These are phyloP conservation scores for Pithys albifrons DNA, from an alignment of 2,113 vertebrate genomes.

Conservation along the genomic window DNA sequence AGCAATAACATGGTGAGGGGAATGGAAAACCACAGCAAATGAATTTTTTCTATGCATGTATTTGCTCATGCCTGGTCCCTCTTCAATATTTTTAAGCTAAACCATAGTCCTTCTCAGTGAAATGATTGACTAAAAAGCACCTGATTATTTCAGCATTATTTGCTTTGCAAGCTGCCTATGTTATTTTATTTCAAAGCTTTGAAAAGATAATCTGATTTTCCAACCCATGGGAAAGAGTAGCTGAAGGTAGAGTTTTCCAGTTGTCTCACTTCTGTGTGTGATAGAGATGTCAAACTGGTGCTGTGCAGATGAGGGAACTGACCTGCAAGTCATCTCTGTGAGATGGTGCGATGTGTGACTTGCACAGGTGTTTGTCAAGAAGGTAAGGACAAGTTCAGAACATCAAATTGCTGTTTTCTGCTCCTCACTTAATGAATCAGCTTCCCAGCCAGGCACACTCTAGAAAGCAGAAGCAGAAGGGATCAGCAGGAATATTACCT, in stretches of 20 bases:
- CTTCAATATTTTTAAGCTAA: neutral
- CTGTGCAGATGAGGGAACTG: neutral
- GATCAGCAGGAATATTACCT: neutral
- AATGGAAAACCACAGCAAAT: neutral
- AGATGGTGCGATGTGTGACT: neutral
- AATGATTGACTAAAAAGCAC: constrained; percentile 27
- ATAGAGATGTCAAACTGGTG: neutral
- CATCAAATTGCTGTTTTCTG: neutral
- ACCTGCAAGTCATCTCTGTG: neutral
- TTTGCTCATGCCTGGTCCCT: neutral
- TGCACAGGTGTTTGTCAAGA: neutral
- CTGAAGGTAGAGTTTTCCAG: neutral
- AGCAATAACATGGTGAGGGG: neutral
- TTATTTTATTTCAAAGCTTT: constrained; percentile 48
- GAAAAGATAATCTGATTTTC: constrained; percentile 53
- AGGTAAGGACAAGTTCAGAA: neutral
- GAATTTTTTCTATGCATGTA: neutral
- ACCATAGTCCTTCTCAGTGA: neutral
- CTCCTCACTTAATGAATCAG: neutral
- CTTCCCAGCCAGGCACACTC: neutral
- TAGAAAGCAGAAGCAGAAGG: neutral
- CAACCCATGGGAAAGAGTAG: neutral
- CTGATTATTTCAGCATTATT: constrained; percentile 41
- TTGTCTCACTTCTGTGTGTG: neutral
- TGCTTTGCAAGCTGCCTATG: neutral